Base-by-base conservation (phyloP, 2,113 vertebrate genomes). In the Xerus inauris region DNA sequence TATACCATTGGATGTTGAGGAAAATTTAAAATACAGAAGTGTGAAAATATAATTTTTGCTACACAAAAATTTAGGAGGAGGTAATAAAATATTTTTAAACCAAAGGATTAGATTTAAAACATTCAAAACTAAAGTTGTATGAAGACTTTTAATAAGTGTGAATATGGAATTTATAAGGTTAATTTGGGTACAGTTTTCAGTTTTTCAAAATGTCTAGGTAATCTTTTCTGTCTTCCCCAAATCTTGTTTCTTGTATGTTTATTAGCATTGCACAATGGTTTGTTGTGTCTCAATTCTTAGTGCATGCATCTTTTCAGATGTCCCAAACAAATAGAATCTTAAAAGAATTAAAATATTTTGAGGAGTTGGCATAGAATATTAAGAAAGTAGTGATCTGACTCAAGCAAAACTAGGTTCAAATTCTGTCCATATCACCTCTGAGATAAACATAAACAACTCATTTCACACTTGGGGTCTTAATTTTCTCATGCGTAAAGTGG, bases 41-140 rank as follows among this genome's bases (percentile, higher is more conserved):
- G 10, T 72, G 32, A 72, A 83, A 82, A 62, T 67, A 87, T 30
- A 72, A 38, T 67, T 83, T 75, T 90, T 83, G 12, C 3, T 72
- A 3, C 19, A 65, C 57, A 22, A 90, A 90, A 89, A 77, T 64
- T 87, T 24, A 47, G 30, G 5, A 73, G n/a, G 19, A 72, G 49
- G 6, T 19, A 77, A 64, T 51, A 67, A 82, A 47, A 24, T 7
- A 51, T 14, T 40, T 71, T 76, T 16, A 59, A 40, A n/a, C 57
- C 28, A 57, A 42, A 65, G 8, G 5, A 16, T 3, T 93, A 6
- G 5, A 71, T 65, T 92, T 83, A 72, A 87, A 51, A 76, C 24
- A 82, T 82, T 89, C 13, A 92, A 38, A 84, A 95, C 69, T 75
- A 91, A 91, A 77, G 3, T 72, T 65, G 49, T 73, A 69, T 49